Base-by-base conservation (phyloP, 2,888 invertebrate genomes). In the Eupithecia tripunctaria region DNA sequence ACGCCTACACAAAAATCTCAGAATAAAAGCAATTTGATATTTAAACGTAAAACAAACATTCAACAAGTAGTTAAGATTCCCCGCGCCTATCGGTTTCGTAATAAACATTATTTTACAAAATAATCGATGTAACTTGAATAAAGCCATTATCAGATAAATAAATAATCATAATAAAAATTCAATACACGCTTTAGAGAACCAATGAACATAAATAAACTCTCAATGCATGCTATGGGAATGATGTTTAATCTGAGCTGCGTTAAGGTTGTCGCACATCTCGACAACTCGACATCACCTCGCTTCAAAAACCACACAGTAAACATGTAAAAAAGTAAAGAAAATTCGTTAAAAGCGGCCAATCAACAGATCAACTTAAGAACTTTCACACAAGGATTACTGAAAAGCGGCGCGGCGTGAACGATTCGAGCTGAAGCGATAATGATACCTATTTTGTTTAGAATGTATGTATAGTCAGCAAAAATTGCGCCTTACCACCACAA, bases 91-190 rank as follows among this genome's bases (percentile, higher is more conserved):
- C 12, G n/a, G 32, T 63, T 29, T 63, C 29, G 1, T 32, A 4
- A 15, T 21, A 63, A 32, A 63, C 36, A 63, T 29, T 60, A 4
- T 18, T 64, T n/a, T 7, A 36, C 21, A 36, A 41, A 64, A 36
- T 64, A 25, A 36, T 64, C 64, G 14, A 21, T 64, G 64, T 64
- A 64, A 36, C 38, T 64, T 64, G 64, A 64, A 64, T 64, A 64
- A 64, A 64, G 64, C 15, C 38, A 64, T 64, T 64, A 64, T 64
- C 64, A 38, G 36, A 41, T 64, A 21, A 41, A 64, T 41, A 64
- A 64, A 64, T 64, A 64, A 15, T 64, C 38, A 38, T 64, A 64
- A 64, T 64, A 38, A 64, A 64, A 64, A 64, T 41, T 64, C 64
- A 64, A 64, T 41, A 18, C 36, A 38, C 25, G 38, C 64, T 64